Evolutionary conservation across 92 coral and sea anemone species (phyloP).

Genomic region (Siderastrea radians): DNA sequence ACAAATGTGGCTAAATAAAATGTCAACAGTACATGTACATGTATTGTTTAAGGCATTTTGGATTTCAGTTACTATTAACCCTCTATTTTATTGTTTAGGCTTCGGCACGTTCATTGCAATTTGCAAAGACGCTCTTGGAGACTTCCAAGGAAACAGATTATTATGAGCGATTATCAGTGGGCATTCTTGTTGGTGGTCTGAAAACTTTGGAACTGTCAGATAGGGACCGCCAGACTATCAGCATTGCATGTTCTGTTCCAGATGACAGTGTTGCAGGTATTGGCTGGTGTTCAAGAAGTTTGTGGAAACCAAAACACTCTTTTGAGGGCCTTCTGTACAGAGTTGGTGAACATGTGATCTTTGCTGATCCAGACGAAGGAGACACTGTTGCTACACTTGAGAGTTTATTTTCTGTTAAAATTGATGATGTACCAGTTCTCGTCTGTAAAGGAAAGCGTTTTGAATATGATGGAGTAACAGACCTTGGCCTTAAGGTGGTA

Average conservation of each 20-base stretch:
- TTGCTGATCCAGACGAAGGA: constrained; percentile 72
- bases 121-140: constrained; percentile 67
- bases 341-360: constrained; percentile 76
- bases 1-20: no score
- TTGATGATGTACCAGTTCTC: constrained; percentile 36
- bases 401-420: constrained; percentile 67
- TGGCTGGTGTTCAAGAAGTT: constrained; percentile 67
- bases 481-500: constrained; percentile 38
- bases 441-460: constrained; percentile 44
- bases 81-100: constrained; percentile 48
- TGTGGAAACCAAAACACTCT: constrained; percentile 78
- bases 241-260: constrained; percentile 40
- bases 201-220: constrained; percentile 50
- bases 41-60: no score
- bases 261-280: constrained; percentile 55
- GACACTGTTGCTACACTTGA: constrained; percentile 72
- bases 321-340: constrained; percentile 79
- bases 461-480: constrained; percentile 53
- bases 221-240: constrained; percentile 59
- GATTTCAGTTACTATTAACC: no score
- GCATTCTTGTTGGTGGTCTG: constrained; percentile 78
- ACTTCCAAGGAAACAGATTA: constrained; percentile 39
- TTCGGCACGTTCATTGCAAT: constrained; percentile 69
- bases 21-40: no score
- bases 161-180: constrained; percentile 50